Percentiles rank a stretch among this genome's conserved stretches.
These are phyloP conservation scores for Phoebastria nigripes DNA, from an alignment of 2,797 vertebrate genomes.

Conservation along the genomic window DNA sequence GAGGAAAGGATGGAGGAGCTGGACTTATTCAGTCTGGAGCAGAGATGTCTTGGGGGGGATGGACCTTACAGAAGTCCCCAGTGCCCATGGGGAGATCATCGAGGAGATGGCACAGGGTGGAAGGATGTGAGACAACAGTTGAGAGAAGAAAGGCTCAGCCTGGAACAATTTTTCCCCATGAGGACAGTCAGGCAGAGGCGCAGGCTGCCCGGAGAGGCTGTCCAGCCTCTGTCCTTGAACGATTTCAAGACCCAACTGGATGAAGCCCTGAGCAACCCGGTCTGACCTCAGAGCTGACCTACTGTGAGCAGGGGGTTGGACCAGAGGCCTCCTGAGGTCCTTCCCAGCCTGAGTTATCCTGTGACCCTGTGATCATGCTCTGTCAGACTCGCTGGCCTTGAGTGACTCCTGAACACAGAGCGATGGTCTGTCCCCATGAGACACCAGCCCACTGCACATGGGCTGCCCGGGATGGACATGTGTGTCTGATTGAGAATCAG, in stretches of 20 bases:
- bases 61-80: not conserved
- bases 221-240: not conserved
- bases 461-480: not conserved
- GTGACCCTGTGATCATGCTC: not conserved
- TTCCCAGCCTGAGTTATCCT: not conserved
- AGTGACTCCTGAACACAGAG: not conserved
- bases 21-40: not conserved
- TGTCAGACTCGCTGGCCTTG: not conserved
- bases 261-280: not conserved
- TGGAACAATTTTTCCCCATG: not conserved
- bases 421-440: not conserved
- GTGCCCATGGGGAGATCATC: not conserved
- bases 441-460: not conserved
- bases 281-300: not conserved
- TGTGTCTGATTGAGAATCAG: not conserved
- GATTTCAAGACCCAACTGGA: not conserved
- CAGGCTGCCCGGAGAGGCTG: not conserved
- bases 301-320: not conserved
- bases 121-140: not conserved
- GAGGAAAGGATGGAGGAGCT: not conserved
- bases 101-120: not conserved
- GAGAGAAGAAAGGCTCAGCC: not conserved
- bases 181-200: not conserved
- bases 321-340: not conserved
- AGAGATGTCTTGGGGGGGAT: not conserved